Conservation (phyloP, 2,797 vertebrate species). For the Pristis pectinata region DNA sequence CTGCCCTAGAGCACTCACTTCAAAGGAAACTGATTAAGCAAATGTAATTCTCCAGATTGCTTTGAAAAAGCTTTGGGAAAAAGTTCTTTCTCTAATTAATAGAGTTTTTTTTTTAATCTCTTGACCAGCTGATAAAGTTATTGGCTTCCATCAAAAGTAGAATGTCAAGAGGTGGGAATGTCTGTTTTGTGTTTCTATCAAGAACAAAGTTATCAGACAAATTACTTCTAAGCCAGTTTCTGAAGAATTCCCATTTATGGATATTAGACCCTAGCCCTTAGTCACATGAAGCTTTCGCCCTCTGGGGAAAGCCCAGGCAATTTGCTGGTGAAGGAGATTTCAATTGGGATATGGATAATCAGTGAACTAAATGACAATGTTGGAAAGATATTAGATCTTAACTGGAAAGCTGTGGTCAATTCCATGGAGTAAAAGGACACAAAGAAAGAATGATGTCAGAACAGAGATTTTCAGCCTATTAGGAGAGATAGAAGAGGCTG, state of each 20-base stretch:
- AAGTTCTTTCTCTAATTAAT: background rate
- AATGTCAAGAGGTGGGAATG: background rate
- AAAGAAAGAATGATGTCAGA: no score
- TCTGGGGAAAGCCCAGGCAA: no score
- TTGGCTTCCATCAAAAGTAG: background rate
- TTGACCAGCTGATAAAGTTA: background rate
- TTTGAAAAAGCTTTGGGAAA: background rate
- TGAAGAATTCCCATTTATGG: no score
- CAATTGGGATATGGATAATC: no score
- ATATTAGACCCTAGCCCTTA: background rate
- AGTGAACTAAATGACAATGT: background rate
- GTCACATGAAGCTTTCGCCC: background rate
- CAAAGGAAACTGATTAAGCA: background rate
- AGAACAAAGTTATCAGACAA: no score
- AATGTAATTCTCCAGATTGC: background rate
- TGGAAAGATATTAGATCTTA: background rate
- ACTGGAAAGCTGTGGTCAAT: no score
- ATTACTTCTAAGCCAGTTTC: no score
- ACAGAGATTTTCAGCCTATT: no score
- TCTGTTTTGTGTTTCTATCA: background rate
- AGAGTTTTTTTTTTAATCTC: background rate
- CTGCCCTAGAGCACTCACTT: background rate
- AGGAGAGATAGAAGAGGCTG: no score
- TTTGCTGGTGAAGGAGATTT: background rate
- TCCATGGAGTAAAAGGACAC: no score